Percentiles rank a stretch among this genome's conserved stretches.
Evolutionary conservation across 2,113 vertebrate genomes (phyloP).

Genomic region (Procavia capensis): DNA sequence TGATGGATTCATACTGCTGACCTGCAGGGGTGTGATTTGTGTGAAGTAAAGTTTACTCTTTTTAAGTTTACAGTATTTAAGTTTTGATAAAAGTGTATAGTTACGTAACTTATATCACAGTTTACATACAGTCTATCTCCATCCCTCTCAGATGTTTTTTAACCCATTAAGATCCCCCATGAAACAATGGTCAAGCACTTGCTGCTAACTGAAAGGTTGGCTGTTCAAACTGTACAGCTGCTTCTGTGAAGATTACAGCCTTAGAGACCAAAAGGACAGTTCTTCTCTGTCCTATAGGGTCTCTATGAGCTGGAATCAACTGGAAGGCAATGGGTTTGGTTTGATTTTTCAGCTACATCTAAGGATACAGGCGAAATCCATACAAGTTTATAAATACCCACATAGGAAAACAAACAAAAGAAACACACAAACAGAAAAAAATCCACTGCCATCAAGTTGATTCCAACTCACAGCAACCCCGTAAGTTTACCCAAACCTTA

Average conservation of each 20-base stretch:
- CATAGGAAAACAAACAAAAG: conserved; percentile 29
- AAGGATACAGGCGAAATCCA: background rate
- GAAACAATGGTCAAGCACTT: background rate
- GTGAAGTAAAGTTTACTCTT: background rate
- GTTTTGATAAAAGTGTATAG: background rate
- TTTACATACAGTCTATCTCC: background rate
- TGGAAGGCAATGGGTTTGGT: too few relatives aligned
- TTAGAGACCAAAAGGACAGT: background rate
- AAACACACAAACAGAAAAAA: too few relatives aligned
- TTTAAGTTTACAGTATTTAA: background rate
- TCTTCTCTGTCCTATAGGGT: background rate
- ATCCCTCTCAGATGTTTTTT: background rate
- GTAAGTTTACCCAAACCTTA: too few relatives aligned
- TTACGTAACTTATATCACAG: background rate
- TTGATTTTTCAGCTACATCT: too few relatives aligned
- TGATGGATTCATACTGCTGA: too few relatives aligned
- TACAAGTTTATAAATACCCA: background rate
- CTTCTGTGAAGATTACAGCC: background rate
- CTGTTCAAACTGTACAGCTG: background rate
- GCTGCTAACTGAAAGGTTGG: background rate
- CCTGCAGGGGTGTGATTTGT: background rate
- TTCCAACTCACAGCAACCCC: too few relatives aligned
- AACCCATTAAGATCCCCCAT: background rate
- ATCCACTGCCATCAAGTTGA: too few relatives aligned
- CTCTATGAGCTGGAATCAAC: background rate